A percentile compares a stretch with the other conserved stretches of the same genome.
These are phyloP conservation scores for Hydrozoanthus gracilis DNA, from an alignment of 92 coral and sea anemone genomes.

Conservation along the genomic window DNA sequence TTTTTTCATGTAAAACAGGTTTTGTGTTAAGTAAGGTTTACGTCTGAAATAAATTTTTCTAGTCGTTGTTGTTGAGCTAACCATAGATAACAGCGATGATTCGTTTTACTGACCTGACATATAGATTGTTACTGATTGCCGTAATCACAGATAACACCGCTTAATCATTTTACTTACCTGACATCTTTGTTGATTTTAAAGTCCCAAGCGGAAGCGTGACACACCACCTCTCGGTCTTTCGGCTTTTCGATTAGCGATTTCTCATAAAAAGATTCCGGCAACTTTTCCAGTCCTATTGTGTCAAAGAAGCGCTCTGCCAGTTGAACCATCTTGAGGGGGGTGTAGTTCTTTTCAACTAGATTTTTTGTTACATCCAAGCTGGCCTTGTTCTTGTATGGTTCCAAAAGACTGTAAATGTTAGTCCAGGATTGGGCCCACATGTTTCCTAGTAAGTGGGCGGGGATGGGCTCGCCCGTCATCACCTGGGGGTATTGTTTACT, in stretches of 20 bases:
- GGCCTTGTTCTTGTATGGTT: conserved; percentile 67
- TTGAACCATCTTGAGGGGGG: conserved; percentile 62
- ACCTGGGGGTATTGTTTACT: conserved; percentile 71
- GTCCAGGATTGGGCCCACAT: conserved; percentile 98
- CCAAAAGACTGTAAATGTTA: conserved; percentile 75
- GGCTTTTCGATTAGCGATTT: conserved; percentile 87
- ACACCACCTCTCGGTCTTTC: conserved; percentile 72
- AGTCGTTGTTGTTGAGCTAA: too few relatives aligned
- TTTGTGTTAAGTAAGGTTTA: too few relatives aligned
- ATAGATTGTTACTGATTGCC: too few relatives aligned
- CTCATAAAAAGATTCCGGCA: conserved; percentile 70
- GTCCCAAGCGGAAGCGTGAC: conserved; percentile 95
- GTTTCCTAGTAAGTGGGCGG: conserved; percentile 91
- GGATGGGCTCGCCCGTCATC: conserved; percentile 66
- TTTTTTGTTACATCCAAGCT: conserved; percentile 79
- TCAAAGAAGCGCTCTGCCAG: conserved; percentile 86
- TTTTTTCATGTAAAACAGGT: too few relatives aligned
- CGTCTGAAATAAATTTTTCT: too few relatives aligned
- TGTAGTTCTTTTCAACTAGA: conserved; percentile 54
- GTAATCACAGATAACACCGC: too few relatives aligned
- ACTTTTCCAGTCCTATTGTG: conserved; percentile 75
- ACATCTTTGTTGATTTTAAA: conserved; percentile 72
- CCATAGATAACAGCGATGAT: too few relatives aligned
- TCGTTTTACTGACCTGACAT: too few relatives aligned
- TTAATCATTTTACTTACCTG: conserved; percentile 52